Evolutionary conservation across 2,113 vertebrate species (phyloP).

Genomic region (Clupea harengus): DNA sequence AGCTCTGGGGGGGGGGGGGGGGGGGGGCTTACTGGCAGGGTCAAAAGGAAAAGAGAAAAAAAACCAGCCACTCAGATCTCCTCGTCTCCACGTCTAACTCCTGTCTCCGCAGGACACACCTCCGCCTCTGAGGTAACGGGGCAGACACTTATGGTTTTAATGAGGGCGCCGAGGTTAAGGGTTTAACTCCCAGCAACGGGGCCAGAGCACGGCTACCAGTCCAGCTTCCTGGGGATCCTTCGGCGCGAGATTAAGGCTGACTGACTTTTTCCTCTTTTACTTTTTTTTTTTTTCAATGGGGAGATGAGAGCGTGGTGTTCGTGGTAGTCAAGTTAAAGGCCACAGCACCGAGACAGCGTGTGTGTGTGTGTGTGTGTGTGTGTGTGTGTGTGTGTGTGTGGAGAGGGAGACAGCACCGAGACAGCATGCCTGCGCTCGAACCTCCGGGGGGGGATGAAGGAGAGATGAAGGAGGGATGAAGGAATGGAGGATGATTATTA

Average conservation of each 20-base stretch:
- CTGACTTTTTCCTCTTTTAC: neutral
- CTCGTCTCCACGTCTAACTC: neutral
- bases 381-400: no score
- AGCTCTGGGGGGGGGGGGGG: neutral
- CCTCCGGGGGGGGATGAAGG: neutral
- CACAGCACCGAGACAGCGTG: no score
- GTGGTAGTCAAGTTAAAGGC: neutral
- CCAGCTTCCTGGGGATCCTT: neutral
- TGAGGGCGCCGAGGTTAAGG: slow-evolving; percentile 8
- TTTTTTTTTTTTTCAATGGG: neutral
- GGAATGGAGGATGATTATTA: neutral
- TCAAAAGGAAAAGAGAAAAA: neutral
- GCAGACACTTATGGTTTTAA: neutral
- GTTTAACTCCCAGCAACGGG: neutral
- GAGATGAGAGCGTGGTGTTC: neutral
- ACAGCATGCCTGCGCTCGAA: neutral
- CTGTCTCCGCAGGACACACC: neutral
- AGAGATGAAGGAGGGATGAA: no score
- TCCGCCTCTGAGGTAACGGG: neutral
- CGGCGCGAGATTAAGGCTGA: neutral
- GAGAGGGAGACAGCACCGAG: no score
- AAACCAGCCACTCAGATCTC: neutral
- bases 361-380: no score
- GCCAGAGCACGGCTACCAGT: neutral
- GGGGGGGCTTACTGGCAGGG: neutral